Conservation (phyloP, 2,113 vertebrate species). For the Cinclus cinclus region DNA sequence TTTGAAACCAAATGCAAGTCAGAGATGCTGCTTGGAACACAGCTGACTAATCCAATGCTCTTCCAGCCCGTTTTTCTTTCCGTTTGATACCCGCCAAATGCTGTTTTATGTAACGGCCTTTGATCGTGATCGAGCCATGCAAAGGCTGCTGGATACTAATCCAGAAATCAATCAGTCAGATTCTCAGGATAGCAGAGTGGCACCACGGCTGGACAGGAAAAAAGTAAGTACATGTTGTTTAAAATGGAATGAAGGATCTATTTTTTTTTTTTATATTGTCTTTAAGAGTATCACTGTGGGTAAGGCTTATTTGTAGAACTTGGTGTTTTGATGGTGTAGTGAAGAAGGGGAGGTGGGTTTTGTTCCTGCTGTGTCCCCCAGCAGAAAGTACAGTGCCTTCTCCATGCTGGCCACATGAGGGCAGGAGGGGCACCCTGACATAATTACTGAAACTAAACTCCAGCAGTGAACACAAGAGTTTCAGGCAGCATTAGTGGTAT, state of each 20-base stretch:
- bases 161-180: constrained; percentile 99
- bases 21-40: background rate
- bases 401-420: background rate
- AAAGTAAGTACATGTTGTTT: constrained; percentile 79
- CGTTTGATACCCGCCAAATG: constrained; percentile 99
- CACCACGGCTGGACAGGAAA: constrained; percentile 96
- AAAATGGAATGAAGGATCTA: background rate
- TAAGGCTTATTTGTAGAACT: background rate
- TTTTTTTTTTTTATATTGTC: background rate
- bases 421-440: background rate
- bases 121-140: constrained; percentile 98
- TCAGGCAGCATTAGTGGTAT: background rate
- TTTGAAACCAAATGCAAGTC: background rate
- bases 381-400: background rate
- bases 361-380: fast-evolving
- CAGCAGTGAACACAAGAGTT: fast-evolving
- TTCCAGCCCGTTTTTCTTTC: constrained; percentile 97
- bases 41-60: constrained; percentile 13
- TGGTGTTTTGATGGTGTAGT: fast-evolving
- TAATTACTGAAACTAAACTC: background rate
- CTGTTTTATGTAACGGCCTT: constrained; percentile 99
- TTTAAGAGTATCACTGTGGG: background rate
- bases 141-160: constrained; percentile 95
- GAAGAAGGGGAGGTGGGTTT: background rate
- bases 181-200: constrained; percentile 98